These are phyloP conservation scores for Pollenia labialis DNA, from an alignment of 2,888 invertebrate genomes.

Conservation along the genomic window DNA sequence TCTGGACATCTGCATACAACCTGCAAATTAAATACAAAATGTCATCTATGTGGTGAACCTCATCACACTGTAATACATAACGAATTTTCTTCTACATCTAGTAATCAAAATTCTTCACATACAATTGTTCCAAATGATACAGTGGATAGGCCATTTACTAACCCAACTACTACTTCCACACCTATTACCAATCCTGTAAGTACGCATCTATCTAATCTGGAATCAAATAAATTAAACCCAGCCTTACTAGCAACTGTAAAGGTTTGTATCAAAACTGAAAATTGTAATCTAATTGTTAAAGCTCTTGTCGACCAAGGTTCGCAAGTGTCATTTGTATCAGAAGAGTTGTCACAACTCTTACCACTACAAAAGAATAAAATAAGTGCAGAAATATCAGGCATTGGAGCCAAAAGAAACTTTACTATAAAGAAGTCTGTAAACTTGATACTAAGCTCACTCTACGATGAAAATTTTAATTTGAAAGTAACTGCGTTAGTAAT, in stretches of 20 bases:
- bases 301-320: slow-evolving; percentile 53
- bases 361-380: slow-evolving; percentile 27
- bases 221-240: too few relatives aligned
- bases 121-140: background rate
- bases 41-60: too few relatives aligned
- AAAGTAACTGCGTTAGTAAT: slow-evolving; percentile 26
- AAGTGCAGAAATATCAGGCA: slow-evolving; percentile 12
- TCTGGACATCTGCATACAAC: too few relatives aligned
- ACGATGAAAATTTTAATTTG: slow-evolving; percentile 4
- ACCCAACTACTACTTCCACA: too few relatives aligned
- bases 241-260: too few relatives aligned
- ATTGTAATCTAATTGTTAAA: too few relatives aligned
- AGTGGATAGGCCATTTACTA: too few relatives aligned
- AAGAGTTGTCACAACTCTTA: slow-evolving; percentile 31
- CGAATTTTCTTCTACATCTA: background rate
- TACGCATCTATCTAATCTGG: too few relatives aligned
- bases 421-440: slow-evolving; percentile 17
- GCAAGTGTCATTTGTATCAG: slow-evolving; percentile 48
- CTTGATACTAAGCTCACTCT: background rate
- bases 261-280: background rate
- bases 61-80: slow-evolving; percentile 33
- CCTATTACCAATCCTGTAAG: too few relatives aligned
- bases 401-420: slow-evolving; percentile 25
- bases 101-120: too few relatives aligned
- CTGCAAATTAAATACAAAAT: too few relatives aligned